These are phyloP conservation scores for Pentamera pediparva DNA, from an alignment of 53 echinoderm and acorn worm genomes.

Conservation along the genomic window DNA sequence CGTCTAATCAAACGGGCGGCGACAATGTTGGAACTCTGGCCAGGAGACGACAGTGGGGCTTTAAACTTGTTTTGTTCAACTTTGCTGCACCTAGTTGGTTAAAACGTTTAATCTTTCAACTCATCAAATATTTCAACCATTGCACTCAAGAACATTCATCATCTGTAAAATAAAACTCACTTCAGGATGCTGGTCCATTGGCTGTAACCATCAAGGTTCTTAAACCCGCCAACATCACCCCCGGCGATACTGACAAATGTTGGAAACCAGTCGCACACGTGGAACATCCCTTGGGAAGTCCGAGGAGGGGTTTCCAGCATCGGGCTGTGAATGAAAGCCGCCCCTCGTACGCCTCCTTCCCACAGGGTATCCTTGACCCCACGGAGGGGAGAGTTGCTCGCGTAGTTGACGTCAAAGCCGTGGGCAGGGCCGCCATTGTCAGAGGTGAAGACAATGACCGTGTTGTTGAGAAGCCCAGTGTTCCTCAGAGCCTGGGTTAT, in stretches of 20 bases:
- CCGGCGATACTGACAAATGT: conserved; percentile 75
- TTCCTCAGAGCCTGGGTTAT: conserved; percentile 64
- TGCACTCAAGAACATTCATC: no score
- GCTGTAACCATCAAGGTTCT: conserved; percentile 63
- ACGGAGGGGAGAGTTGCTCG: conserved; percentile 81
- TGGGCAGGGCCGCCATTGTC: conserved; percentile 90
- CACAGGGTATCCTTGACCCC: conserved; percentile 72
- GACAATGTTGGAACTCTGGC: no score
- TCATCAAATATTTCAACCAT: no score
- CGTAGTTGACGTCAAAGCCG: conserved; percentile 72
- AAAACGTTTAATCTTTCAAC: no score
- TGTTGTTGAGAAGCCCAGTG: conserved; percentile 64
- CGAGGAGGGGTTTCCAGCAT: conserved; percentile 56
- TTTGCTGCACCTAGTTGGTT: no score
- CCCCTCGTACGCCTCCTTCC: conserved; percentile 87
- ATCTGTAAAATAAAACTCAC: conserved; percentile 16
- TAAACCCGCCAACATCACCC: conserved; percentile 43
- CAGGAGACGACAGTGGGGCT: no score
- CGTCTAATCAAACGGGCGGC: no score
- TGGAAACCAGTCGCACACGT: conserved; percentile 87
- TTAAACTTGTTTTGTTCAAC: no score
- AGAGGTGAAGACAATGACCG: conserved; percentile 76
- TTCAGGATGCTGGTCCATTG: conserved; percentile 61
- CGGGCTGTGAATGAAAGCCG: conserved; percentile 60
- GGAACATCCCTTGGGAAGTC: conserved; percentile 68